Base-by-base conservation (phyloP, 2,888 invertebrate genomes). In the Halictus ligatus region DNA sequence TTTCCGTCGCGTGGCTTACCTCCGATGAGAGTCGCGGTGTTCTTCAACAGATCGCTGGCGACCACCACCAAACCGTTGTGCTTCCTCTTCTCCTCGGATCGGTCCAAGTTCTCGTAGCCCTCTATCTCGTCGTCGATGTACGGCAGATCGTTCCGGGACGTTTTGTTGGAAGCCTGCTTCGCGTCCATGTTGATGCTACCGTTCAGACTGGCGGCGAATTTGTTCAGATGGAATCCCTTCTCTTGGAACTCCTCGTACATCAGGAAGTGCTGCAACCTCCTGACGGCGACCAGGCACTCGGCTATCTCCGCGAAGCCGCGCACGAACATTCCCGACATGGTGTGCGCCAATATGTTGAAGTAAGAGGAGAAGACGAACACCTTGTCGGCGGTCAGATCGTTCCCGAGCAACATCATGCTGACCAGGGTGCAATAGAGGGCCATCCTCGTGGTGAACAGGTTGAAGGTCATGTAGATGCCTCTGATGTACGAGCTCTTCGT, bases 361-460 rank as follows among this genome's bases (percentile, higher is more conserved):
- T 96, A 96, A 0, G 96, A 95, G 85, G 96, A 96, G 78, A 96
- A 95, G 0, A 96, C 96, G 90, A 96, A 96, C 1, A 96, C 95
- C 93, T 97, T 97, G 89, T 97, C 97, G 0, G 98, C 97, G 0
- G 97, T 97, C 88, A 98, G 95, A 6, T 95, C 93, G 89, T 97
- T 96, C 6, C 97, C 97, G 0, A 96, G 95, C 21, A 98, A 93
- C 1, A 97, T 96, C 95, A 97, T 97, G 0, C 97, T 96, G 0
- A 98, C 93, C 58, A 98, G 96, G 0, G 98, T 97, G 75, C 97
- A 96, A 92, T 98, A 98, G 0, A 98, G 95, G 0, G 98, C 97
- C 43, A 98, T 96, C 92, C 98, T 97, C 35, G 98, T 97, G 0
- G 98, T 97, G 92, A 98, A 98, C 40, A 98, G 95, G 94, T 98